Conservation (phyloP, 2,797 vertebrate genomes). For the Pseudochromis fuscus region DNA sequence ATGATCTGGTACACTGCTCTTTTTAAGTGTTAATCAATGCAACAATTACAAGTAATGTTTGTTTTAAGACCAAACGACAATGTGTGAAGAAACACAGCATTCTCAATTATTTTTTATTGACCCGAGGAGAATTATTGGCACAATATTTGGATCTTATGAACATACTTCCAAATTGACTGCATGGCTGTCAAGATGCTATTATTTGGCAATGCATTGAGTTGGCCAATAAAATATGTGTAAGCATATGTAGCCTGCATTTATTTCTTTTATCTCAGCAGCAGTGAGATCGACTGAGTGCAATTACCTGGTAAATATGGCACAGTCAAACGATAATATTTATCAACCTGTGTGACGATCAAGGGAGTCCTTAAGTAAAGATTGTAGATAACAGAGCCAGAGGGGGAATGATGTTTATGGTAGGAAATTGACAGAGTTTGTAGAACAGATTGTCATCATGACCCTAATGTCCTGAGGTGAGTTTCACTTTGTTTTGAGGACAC, state of each 20-base stretch:
- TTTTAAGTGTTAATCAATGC: too few relatives aligned
- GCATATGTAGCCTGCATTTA: not conserved
- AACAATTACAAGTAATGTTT: not conserved
- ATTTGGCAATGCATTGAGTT: not conserved
- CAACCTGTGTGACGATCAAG: not conserved
- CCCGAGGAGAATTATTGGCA: not conserved
- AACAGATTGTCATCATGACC: constrained; percentile 41
- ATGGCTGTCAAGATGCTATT: not conserved
- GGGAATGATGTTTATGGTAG: constrained; percentile 23
- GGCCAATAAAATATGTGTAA: too few relatives aligned
- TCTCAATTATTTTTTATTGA: too few relatives aligned
- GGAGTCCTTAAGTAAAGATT: not conserved
- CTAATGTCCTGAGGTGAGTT: constrained; percentile 52
- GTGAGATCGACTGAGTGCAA: not conserved
- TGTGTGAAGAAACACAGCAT: not conserved
- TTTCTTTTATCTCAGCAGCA: not conserved
- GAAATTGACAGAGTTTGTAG: constrained; percentile 26
- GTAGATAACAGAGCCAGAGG: constrained; percentile 32
- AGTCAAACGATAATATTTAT: constrained; percentile 3
- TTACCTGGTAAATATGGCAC: not conserved
- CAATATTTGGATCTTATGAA: not conserved
- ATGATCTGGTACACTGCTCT: too few relatives aligned
- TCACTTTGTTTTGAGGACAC: constrained; percentile 49
- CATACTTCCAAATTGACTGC: not conserved
- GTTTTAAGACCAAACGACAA: not conserved